Percentiles rank a stretch among this genome's conserved stretches.
Conservation (phyloP, 2,113 vertebrate species). For the Motacilla alba region DNA sequence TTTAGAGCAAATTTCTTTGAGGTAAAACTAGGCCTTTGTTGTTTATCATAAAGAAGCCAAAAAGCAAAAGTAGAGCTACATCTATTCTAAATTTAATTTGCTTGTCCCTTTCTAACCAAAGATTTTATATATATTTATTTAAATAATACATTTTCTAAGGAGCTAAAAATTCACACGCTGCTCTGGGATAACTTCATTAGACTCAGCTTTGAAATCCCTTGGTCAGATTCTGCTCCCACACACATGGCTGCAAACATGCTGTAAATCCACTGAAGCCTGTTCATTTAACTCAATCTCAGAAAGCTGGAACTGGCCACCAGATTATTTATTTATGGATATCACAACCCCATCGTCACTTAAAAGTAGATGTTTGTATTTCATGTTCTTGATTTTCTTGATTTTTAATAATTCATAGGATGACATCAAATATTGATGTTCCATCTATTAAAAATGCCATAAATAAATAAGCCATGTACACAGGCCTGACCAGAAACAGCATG, state of each 20-base stretch:
- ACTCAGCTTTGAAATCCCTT: conserved; percentile 1
- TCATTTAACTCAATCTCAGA: neutral
- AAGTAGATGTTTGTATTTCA: conserved; percentile 58
- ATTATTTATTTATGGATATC: conserved; percentile 56
- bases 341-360: conserved; percentile 25
- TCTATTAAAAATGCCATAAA: conserved; percentile 59
- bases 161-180: neutral
- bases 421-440: conserved; percentile 47
- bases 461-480: neutral
- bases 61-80: neutral
- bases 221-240: conserved; percentile 3
- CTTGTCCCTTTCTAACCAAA: neutral
- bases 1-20: neutral
- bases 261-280: conserved; percentile 11
- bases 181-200: neutral
- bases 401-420: conserved; percentile 47
- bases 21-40: neutral
- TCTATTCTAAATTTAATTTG: conserved; percentile 16
- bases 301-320: neutral
- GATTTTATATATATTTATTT: neutral
- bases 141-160: conserved; percentile 11
- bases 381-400: conserved; percentile 52
- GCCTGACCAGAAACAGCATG: conserved; percentile 16
- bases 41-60: neutral
- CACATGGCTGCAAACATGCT: neutral